Conservation (phyloP, 2,797 vertebrate species). For the Xerus rutilus region DNA sequence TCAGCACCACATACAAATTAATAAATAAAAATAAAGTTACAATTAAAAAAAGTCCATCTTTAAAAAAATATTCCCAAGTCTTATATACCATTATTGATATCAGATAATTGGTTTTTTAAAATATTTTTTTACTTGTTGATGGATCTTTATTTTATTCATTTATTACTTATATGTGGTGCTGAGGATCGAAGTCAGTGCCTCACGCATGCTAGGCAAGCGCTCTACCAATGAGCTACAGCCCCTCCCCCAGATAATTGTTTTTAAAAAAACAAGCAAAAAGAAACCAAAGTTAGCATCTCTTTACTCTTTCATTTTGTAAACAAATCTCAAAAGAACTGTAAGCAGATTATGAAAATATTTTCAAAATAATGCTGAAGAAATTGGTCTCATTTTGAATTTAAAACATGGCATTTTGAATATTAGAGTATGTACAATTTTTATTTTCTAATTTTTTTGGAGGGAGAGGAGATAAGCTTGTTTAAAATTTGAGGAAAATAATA, state of each 20-base stretch:
- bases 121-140: too few species aligned
- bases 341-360: constrained; percentile 14
- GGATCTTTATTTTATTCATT: too few species aligned
- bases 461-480: not conserved
- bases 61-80: not conserved
- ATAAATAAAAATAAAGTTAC: too few species aligned
- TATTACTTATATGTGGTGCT: too few species aligned
- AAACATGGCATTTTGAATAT: not conserved
- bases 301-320: constrained; percentile 21
- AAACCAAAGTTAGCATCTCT: not conserved
- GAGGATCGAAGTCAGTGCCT: too few species aligned
- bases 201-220: too few species aligned
- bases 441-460: constrained; percentile 1
- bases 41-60: too few species aligned
- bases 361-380: not conserved
- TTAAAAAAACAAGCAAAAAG: constrained; percentile 18
- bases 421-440: constrained; percentile 6
- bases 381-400: not conserved
- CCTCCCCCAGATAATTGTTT: not conserved
- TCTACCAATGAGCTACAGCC: too few species aligned
- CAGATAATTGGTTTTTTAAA: not conserved
- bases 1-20: too few species aligned
- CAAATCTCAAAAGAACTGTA: not conserved
- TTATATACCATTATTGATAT: not conserved
- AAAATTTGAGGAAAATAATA: constrained; percentile 35